Percentiles rank a stretch among this genome's conserved stretches.
These are phyloP conservation scores for Garrulus glandarius DNA, from an alignment of 2,797 vertebrate genomes.

Conservation along the genomic window DNA sequence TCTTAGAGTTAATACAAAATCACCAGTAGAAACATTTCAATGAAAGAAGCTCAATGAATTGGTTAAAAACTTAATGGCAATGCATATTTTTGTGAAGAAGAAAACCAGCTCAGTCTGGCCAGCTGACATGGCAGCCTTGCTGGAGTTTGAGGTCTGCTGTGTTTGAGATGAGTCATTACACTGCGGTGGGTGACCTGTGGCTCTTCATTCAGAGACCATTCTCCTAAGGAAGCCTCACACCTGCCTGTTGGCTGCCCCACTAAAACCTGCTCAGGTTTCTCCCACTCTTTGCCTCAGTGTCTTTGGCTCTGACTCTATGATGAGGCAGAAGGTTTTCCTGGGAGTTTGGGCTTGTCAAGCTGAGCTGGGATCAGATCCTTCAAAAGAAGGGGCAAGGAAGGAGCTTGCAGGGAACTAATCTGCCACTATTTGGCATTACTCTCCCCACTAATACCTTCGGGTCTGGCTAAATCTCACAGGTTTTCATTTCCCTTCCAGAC, in stretches of 20 bases:
- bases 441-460: not conserved
- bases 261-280: not conserved
- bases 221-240: not conserved
- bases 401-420: not conserved
- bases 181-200: not conserved
- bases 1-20: not conserved
- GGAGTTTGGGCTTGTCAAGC: not conserved
- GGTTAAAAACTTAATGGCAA: not conserved
- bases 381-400: not conserved
- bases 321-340: not conserved
- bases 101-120: not conserved
- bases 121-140: not conserved
- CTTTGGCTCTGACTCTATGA: not conserved
- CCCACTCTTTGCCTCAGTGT: fast-evolving
- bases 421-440: not conserved
- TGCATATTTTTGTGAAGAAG: not conserved
- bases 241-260: not conserved
- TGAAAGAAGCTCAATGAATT: not conserved
- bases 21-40: not conserved
- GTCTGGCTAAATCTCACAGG: not conserved
- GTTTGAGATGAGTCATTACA: fast-evolving
- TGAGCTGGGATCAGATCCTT: not conserved
- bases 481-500: not conserved
- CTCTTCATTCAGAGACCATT: not conserved
- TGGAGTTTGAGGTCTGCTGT: not conserved